phyloP scores from a whole-genome alignment of 2,113 vertebrate genomes.

The Junco hyemalis region DNA sequence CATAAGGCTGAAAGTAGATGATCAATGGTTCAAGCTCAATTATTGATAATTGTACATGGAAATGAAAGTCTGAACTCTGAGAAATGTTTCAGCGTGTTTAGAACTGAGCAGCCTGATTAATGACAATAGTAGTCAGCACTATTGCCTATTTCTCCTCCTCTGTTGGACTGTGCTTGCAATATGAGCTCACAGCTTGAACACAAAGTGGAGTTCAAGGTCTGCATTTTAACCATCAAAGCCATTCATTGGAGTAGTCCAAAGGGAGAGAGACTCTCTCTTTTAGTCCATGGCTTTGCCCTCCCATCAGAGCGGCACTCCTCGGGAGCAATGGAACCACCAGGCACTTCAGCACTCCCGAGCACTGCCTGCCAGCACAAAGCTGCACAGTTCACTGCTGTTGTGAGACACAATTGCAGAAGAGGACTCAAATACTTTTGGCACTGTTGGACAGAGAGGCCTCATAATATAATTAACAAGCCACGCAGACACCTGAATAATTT shows the following conservation, averaged over 20 bases:
- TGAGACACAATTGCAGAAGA: background rate
- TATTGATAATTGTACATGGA: background rate
- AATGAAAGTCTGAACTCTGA: background rate
- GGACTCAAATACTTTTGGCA: background rate
- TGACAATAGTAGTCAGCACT: background rate
- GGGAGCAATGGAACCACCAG: background rate
- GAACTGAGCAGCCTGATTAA: background rate
- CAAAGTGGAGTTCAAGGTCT: background rate
- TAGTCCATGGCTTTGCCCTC: background rate
- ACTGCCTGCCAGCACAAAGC: background rate
- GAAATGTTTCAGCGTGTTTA: background rate
- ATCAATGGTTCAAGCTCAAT: background rate
- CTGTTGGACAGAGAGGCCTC: background rate
- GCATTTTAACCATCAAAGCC: background rate
- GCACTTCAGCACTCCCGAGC: background rate
- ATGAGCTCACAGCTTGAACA: background rate
- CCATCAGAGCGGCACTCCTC: background rate
- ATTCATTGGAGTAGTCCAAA: background rate
- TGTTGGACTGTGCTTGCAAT: background rate
- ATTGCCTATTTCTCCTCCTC: background rate
- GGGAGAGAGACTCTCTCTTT: background rate
- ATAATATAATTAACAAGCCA: background rate
- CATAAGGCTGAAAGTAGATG: background rate
- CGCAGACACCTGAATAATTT: background rate
- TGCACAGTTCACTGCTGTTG: background rate